Evolutionary conservation across 2,888 invertebrate species (phyloP).

Genomic region (Nyleta sp.): DNA sequence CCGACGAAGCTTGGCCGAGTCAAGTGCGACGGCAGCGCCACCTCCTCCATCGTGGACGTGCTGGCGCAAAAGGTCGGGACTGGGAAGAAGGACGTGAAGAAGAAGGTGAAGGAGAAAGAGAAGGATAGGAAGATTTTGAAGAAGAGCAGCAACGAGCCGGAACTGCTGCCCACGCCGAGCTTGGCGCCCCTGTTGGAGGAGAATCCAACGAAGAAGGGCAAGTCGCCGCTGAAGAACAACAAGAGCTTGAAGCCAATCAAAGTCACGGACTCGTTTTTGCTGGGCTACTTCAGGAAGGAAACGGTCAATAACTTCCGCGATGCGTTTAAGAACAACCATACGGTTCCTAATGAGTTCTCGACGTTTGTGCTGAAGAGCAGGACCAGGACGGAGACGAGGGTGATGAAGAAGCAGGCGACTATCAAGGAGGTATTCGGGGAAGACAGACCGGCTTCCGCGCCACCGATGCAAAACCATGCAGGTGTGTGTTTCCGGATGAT

Average conservation of each 20-base stretch:
- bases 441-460: constrained; percentile 92
- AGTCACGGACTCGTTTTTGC: constrained; percentile 84
- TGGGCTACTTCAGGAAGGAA: constrained; percentile 87
- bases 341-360: constrained; percentile 85
- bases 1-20: constrained; percentile 81
- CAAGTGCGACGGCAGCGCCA: constrained; percentile 80
- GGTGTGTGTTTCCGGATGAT: constrained; percentile 35
- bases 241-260: constrained; percentile 75
- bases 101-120: constrained; percentile 83
- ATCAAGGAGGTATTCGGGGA: constrained; percentile 92
- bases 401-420: constrained; percentile 89
- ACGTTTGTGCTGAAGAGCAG: constrained; percentile 89
- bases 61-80: constrained; percentile 87
- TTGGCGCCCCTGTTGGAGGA: constrained; percentile 78
- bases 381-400: constrained; percentile 89
- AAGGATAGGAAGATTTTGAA: constrained; percentile 85
- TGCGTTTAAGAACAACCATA: constrained; percentile 87
- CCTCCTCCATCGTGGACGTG: constrained; percentile 86
- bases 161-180: constrained; percentile 87
- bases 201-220: constrained; percentile 70
- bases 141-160: constrained; percentile 84
- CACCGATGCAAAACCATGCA: constrained; percentile 86
- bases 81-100: constrained; percentile 83
- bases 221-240: constrained; percentile 72
- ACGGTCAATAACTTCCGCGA: constrained; percentile 87